These are phyloP conservation scores for Tenthredo scrophulariae DNA, from an alignment of 2,888 invertebrate species.

Conservation along the genomic window DNA sequence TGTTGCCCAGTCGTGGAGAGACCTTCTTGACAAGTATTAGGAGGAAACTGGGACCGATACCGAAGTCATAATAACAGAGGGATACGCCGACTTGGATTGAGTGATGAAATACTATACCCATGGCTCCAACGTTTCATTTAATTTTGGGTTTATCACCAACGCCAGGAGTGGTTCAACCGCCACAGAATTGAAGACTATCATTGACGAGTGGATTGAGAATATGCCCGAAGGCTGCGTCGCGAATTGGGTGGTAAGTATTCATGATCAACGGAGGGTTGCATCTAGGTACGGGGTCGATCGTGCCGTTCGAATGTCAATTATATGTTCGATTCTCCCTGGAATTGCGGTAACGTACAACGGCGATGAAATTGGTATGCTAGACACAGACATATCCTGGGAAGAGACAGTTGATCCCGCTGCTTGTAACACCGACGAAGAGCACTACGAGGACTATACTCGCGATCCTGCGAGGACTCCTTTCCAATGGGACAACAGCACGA, in stretches of 20 bases:
- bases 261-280: slow-evolving; percentile 79
- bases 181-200: slow-evolving; percentile 78
- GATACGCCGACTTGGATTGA: slow-evolving; percentile 79
- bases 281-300: slow-evolving; percentile 78
- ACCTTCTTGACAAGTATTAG: slow-evolving; percentile 81
- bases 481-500: slow-evolving; percentile 82
- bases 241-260: slow-evolving; percentile 86
- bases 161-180: slow-evolving; percentile 78
- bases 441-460: slow-evolving; percentile 80
- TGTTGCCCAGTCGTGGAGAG: slow-evolving; percentile 81
- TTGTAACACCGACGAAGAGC: slow-evolving; percentile 81
- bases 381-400: slow-evolving; percentile 81
- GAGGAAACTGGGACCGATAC: slow-evolving; percentile 76
- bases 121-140: slow-evolving; percentile 81
- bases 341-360: slow-evolving; percentile 87
- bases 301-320: slow-evolving; percentile 81
- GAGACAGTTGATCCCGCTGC: slow-evolving; percentile 85
- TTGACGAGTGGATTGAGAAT: slow-evolving; percentile 81
- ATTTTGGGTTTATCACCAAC: slow-evolving; percentile 82
- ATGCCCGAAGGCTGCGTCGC: slow-evolving; percentile 80
- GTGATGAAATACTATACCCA: slow-evolving; percentile 83
- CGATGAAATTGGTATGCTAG: slow-evolving; percentile 90
- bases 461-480: slow-evolving; percentile 85
- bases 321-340: slow-evolving; percentile 84
- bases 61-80: slow-evolving; percentile 83